Evolutionary conservation across 2,888 invertebrate genomes (phyloP).

Genomic region (Ashinkailepas kermadecensis): DNA sequence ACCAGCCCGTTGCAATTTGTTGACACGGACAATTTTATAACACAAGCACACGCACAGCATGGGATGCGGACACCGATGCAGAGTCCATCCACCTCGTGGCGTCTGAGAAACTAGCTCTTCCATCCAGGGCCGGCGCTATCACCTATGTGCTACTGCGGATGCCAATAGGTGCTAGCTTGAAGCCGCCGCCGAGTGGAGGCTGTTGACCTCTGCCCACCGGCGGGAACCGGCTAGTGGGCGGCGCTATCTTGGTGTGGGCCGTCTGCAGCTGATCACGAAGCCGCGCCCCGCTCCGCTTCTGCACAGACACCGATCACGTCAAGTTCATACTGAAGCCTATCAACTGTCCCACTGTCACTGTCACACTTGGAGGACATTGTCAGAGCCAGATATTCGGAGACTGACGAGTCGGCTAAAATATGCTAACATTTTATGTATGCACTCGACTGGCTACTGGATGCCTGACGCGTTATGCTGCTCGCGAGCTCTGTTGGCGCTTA

Average conservation of each 20-base stretch:
- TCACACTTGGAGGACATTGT: too few relatives aligned
- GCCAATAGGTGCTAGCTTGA: slow-evolving; percentile 3
- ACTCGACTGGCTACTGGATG: too few relatives aligned
- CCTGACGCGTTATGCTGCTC: too few relatives aligned
- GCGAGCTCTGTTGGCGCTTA: too few relatives aligned
- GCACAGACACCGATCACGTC: not conserved
- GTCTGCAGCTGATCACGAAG: not conserved
- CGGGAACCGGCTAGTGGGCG: not conserved
- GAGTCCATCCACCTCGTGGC: too few relatives aligned
- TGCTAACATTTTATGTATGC: too few relatives aligned
- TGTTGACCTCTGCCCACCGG: not conserved
- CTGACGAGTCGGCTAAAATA: too few relatives aligned
- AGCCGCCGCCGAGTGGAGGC: slow-evolving; percentile 1
- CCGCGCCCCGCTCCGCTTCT: not conserved
- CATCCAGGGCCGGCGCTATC: not conserved
- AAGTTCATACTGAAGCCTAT: too few relatives aligned
- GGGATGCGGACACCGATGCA: too few relatives aligned
- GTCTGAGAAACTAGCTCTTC: too few relatives aligned
- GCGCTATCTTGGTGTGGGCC: not conserved
- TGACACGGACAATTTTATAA: not conserved
- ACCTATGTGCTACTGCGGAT: not conserved
- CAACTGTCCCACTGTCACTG: too few relatives aligned
- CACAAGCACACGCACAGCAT: not conserved
- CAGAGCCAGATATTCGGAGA: too few relatives aligned
- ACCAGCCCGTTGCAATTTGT: not conserved